A percentile compares a stretch with the other conserved stretches of the same genome.
phyloP scores from a whole-genome alignment of 2,888 invertebrate species.

The Noctua janthe region DNA sequence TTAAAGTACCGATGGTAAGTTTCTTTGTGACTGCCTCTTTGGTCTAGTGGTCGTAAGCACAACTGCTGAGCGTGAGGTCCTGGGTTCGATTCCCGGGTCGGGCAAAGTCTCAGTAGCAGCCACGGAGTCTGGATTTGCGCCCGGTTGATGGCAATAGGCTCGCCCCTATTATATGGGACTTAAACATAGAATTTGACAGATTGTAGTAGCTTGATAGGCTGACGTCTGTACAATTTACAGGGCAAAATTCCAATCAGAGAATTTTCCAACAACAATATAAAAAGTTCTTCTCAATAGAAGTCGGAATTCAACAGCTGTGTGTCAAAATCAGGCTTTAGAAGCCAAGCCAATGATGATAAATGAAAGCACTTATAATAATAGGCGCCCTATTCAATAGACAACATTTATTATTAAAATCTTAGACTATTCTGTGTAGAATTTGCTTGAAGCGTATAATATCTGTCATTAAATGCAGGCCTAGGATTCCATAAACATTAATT shows the following conservation, averaged over 20 bases:
- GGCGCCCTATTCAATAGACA: neutral
- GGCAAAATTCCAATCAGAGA: neutral
- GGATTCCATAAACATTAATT: constrained; percentile 16
- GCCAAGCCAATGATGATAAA: neutral
- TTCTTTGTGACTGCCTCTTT: too few relatives aligned
- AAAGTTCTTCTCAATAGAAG: neutral
- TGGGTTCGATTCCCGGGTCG: too few relatives aligned
- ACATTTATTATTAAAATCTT: neutral
- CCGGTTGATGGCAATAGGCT: too few relatives aligned
- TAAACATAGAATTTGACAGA: too few relatives aligned
- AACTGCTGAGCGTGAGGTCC: too few relatives aligned
- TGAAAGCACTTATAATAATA: neutral
- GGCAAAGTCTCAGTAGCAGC: too few relatives aligned
- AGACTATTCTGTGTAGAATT: neutral
- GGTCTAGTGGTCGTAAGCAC: too few relatives aligned
- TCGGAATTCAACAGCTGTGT: neutral
- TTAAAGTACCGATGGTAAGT: too few relatives aligned
- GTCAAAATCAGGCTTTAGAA: neutral
- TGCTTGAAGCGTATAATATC: neutral
- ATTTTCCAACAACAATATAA: neutral
- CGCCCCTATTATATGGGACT: too few relatives aligned
- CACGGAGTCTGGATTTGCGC: too few relatives aligned
- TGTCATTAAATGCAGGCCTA: neutral
- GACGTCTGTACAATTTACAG: neutral
- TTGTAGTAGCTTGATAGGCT: too few relatives aligned